These are phyloP conservation scores for Automeris io DNA, from an alignment of 2,888 invertebrate species.

Conservation along the genomic window DNA sequence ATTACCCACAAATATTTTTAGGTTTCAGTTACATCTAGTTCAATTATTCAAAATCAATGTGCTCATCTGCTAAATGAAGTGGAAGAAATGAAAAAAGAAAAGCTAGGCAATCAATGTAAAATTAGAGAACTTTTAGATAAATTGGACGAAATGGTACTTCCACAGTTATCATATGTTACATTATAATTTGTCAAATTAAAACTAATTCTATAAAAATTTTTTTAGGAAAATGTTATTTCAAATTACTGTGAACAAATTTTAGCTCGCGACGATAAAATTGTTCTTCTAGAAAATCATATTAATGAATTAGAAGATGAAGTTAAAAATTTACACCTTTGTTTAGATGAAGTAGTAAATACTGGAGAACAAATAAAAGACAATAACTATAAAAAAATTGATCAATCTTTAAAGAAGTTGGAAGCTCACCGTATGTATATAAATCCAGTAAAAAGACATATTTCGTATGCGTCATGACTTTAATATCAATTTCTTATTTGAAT, in stretches of 20 bases:
- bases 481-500: too few relatives aligned
- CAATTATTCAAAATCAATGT: conserved; percentile 18
- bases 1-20: conserved; percentile 14
- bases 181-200: too few relatives aligned
- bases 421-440: conserved; percentile 52
- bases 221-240: conserved; percentile 46
- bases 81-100: conserved; percentile 47
- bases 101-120: conserved; percentile 34
- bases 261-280: conserved; percentile 48
- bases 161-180: too few relatives aligned
- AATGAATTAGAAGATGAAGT: conserved; percentile 59
- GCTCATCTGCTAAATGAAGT: conserved; percentile 40
- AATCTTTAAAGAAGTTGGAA: conserved; percentile 47
- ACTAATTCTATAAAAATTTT: too few relatives aligned
- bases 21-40: conserved; percentile 23
- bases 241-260: conserved; percentile 41
- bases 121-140: conserved; percentile 43
- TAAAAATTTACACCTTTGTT: conserved; percentile 35
- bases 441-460: neutral
- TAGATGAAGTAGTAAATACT: conserved; percentile 38
- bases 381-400: conserved; percentile 39
- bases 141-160: conserved; percentile 51
- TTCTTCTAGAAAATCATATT: conserved; percentile 57
- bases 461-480: too few relatives aligned
- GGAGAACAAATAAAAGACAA: conserved; percentile 48